phyloP scores from a whole-genome alignment of 2,113 vertebrate species.

The Furnarius figulus region DNA sequence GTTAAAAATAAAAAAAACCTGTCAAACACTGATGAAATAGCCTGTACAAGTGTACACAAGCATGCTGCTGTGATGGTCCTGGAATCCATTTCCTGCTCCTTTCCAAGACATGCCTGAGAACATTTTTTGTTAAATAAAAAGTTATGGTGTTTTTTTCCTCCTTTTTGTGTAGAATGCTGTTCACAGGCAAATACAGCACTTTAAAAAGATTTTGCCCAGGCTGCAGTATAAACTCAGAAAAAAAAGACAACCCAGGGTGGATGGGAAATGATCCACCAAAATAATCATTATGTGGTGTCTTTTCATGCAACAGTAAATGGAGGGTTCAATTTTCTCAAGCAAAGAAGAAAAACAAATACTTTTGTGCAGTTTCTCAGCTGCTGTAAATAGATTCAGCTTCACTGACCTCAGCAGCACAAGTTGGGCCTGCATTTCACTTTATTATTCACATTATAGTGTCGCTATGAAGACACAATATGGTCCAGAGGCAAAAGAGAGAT shows the following conservation, averaged over 20 bases:
- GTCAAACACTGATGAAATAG: background rate
- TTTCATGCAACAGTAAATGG: constrained; percentile 44
- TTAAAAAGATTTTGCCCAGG: constrained; percentile 21
- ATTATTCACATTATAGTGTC: background rate
- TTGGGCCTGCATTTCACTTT: background rate
- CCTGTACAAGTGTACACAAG: background rate
- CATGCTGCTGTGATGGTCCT: background rate
- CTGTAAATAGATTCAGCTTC: constrained; percentile 33
- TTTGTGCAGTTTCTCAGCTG: background rate
- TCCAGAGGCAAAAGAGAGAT: background rate
- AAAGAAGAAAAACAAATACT: constrained; percentile 30
- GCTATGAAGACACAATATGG: background rate
- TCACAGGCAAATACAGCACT: constrained; percentile 37
- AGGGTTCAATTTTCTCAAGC: constrained; percentile 3
- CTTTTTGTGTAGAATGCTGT: background rate
- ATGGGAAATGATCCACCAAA: constrained; percentile 52
- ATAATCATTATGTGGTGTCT: constrained; percentile 22
- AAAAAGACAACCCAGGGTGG: background rate
- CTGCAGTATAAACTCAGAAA: background rate
- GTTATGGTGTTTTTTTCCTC: background rate
- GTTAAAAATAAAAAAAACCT: constrained; percentile 10
- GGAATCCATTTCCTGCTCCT: background rate
- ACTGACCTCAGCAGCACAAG: background rate
- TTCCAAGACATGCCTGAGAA: constrained; percentile 1
- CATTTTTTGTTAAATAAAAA: constrained; percentile 12